phyloP scores from a whole-genome alignment of 2,888 invertebrate genomes.

The Cephus pygmeus region DNA sequence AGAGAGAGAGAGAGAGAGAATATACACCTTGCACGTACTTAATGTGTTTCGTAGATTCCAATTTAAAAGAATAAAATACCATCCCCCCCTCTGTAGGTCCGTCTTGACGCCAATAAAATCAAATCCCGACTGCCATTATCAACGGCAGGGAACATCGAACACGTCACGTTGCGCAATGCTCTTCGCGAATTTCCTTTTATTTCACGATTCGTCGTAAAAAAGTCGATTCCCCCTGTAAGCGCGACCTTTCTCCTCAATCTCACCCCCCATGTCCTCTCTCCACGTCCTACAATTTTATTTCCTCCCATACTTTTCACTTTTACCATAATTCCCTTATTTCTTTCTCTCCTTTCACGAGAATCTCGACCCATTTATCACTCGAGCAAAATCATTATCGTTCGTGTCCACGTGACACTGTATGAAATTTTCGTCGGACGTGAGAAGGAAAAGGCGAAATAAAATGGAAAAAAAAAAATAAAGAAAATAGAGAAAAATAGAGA shows the following conservation, averaged over 20 bases:
- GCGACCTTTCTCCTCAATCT: neutral
- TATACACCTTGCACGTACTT: conserved; percentile 42
- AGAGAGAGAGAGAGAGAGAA: conserved; percentile 24
- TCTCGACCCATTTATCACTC: neutral
- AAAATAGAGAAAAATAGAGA: conserved; percentile 17
- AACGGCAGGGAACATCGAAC: neutral
- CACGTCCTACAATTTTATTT: neutral
- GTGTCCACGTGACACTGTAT: neutral
- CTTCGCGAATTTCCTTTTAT: neutral
- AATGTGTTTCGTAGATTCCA: conserved; percentile 52
- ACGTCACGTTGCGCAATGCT: neutral
- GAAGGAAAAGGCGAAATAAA: conserved; percentile 20
- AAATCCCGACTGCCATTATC: neutral
- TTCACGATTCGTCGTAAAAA: neutral
- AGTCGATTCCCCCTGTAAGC: neutral
- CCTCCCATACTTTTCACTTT: neutral
- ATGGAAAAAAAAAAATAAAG: conserved; percentile 5
- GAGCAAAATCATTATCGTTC: neutral
- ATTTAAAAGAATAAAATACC: conserved; percentile 15
- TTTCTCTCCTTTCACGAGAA: neutral
- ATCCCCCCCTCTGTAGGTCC: neutral
- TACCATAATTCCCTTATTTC: neutral
- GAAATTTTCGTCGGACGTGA: conserved; percentile 12
- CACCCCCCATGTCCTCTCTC: neutral
- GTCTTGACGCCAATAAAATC: neutral